These are phyloP conservation scores for Harpalus rufipes DNA, from an alignment of 2,888 invertebrate species.

Conservation along the genomic window DNA sequence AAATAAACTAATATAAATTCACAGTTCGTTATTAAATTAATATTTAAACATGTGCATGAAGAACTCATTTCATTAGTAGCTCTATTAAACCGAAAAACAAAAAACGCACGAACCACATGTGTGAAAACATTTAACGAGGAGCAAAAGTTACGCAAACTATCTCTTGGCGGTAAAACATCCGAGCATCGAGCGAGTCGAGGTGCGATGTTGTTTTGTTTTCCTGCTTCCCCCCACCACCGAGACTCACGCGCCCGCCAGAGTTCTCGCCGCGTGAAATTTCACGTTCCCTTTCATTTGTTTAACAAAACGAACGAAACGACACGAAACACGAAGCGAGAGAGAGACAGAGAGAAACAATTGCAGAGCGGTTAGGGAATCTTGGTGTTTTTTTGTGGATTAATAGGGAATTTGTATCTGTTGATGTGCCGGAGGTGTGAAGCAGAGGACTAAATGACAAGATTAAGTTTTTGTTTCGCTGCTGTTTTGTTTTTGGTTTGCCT, in stretches of 20 bases:
- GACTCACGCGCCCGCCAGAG: background rate
- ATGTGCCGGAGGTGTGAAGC: slow-evolving; percentile 56
- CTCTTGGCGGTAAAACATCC: slow-evolving; percentile 16
- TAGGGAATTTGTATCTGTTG: slow-evolving; percentile 59
- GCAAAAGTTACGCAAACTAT: slow-evolving; percentile 55
- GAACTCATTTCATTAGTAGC: slow-evolving; percentile 50
- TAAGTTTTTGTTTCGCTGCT: slow-evolving; percentile 53
- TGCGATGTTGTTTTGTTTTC: slow-evolving; percentile 18
- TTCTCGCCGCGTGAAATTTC: slow-evolving; percentile 59
- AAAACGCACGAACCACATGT: slow-evolving; percentile 35
- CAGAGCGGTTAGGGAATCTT: slow-evolving; percentile 53
- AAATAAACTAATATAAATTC: slow-evolving; percentile 43
- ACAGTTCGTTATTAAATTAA: slow-evolving; percentile 48
- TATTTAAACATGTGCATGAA: slow-evolving; percentile 40
- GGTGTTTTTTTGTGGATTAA: slow-evolving; percentile 58
- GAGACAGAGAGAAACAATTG: slow-evolving; percentile 49
- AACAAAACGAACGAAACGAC: slow-evolving; percentile 63
- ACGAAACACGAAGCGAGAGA: slow-evolving; percentile 8
- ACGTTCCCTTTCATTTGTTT: slow-evolving; percentile 66
- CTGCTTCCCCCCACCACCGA: background rate
- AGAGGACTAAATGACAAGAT: slow-evolving; percentile 54
- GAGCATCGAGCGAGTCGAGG: background rate
- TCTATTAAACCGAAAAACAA: slow-evolving; percentile 29
- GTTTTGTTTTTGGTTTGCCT: slow-evolving; percentile 47
- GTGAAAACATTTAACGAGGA: slow-evolving; percentile 47